These are phyloP conservation scores for Epicampocera succincta DNA, from an alignment of 2,888 invertebrate genomes.

Conservation along the genomic window DNA sequence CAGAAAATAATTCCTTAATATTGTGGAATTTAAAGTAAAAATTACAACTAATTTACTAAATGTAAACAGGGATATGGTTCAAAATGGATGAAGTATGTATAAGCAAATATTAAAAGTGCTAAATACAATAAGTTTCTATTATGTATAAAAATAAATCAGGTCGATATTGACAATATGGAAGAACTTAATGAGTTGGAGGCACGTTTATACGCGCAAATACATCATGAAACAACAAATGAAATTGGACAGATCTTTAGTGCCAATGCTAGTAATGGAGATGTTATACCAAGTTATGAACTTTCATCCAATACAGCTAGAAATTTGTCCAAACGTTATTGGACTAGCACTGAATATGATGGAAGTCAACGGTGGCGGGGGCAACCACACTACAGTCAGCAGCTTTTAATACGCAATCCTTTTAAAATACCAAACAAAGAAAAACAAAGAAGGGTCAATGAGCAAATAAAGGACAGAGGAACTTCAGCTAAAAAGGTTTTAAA, in stretches of 20 bases:
- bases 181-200: slow-evolving; percentile 79
- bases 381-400: slow-evolving; percentile 1
- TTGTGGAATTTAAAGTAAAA: too few species aligned
- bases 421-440: slow-evolving; percentile 28
- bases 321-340: slow-evolving; percentile 72
- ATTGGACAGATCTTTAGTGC: neutral
- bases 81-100: slow-evolving; percentile 77
- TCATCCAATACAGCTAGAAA: slow-evolving; percentile 47
- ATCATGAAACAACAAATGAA: slow-evolving; percentile 74
- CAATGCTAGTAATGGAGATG: slow-evolving; percentile 57
- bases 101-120: slow-evolving; percentile 8
- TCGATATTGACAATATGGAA: slow-evolving; percentile 74
- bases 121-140: slow-evolving; percentile 10
- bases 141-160: slow-evolving; percentile 53
- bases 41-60: slow-evolving; percentile 1
- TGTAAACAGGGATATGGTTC: slow-evolving; percentile 6
- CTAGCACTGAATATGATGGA: slow-evolving; percentile 31
- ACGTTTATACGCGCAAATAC: slow-evolving; percentile 79
- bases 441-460: neutral
- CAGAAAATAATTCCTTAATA: too few species aligned
- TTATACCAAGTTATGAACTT: slow-evolving; percentile 74
- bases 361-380: neutral
- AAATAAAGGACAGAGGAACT: neutral
- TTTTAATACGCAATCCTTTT: slow-evolving; percentile 48
- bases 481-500: neutral